Conservation (phyloP, 2,888 invertebrate genomes). For the Molanna angustata region DNA sequence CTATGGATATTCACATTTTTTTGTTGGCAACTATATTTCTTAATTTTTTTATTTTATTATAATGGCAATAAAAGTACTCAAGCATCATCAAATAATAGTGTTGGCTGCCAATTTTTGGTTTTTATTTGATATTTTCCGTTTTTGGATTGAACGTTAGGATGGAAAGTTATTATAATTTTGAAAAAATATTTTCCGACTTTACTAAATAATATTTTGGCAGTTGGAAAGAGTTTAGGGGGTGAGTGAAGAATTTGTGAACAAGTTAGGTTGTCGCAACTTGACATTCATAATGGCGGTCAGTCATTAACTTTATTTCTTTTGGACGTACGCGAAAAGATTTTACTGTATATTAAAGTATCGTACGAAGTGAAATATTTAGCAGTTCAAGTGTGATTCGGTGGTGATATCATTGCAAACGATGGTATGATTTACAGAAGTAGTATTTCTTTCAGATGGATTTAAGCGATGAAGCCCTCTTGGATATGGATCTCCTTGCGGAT, state of each 20-base stretch:
- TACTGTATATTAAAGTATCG: constrained; percentile 61
- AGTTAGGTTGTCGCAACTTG: constrained; percentile 48
- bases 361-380: constrained; percentile 2
- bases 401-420: constrained; percentile 13
- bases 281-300: constrained; percentile 57
- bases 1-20: too few relatives aligned
- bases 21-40: too few relatives aligned
- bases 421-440: constrained; percentile 13
- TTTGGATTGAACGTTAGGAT: constrained; percentile 33
- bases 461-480: constrained; percentile 51
- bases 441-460: constrained; percentile 26
- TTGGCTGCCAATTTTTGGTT: constrained; percentile 29
- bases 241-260: constrained; percentile 54
- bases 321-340: constrained; percentile 44
- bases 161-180: constrained; percentile 29
- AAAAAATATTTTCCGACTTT: constrained; percentile 33
- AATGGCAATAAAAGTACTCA: constrained; percentile 15
- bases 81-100: constrained; percentile 28
- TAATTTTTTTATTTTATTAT: too few relatives aligned
- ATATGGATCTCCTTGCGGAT: constrained; percentile 71
- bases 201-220: constrained; percentile 40
- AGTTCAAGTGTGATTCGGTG: not conserved
- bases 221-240: constrained; percentile 41
- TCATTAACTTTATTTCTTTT: constrained; percentile 24
- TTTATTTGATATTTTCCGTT: constrained; percentile 33